Evolutionary conservation across 2,888 invertebrate species (phyloP).

Genomic region (Ischnus inquisitorius): DNA sequence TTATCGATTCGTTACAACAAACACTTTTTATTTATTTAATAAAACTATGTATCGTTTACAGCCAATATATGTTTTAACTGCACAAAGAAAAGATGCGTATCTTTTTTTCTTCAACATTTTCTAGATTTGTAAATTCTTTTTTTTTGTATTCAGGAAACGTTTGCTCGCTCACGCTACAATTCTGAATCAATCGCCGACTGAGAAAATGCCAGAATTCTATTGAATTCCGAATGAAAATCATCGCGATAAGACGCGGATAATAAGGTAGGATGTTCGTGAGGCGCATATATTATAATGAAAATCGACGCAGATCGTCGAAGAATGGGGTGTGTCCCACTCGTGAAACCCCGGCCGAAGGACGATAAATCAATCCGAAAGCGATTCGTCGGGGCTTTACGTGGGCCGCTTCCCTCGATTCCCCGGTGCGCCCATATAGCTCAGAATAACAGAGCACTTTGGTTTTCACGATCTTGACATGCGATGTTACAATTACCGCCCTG

Average conservation of each 20-base stretch:
- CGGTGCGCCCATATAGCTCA: constrained; percentile 27
- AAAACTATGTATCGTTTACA: no score
- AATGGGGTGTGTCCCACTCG: constrained; percentile 73
- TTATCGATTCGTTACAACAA: no score
- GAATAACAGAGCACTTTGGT: constrained; percentile 57
- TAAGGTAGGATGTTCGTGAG: constrained; percentile 53
- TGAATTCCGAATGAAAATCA: constrained; percentile 3
- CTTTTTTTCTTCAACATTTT: no score
- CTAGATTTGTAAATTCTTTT: not conserved
- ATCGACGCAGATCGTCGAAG: constrained; percentile 47
- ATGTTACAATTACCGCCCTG: constrained; percentile 82
- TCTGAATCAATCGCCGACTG: not conserved
- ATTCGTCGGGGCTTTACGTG: constrained; percentile 68
- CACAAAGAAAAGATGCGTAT: not conserved
- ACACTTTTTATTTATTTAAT: no score
- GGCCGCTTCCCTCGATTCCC: constrained; percentile 30
- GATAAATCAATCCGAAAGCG: constrained; percentile 80
- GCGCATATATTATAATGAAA: constrained; percentile 30
- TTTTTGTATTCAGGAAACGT: not conserved
- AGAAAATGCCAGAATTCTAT: not conserved
- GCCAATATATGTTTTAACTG: no score
- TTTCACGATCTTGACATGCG: constrained; percentile 81
- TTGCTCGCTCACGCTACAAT: no score
- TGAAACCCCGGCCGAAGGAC: constrained; percentile 71
- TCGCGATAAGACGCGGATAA: constrained; percentile 21